These are phyloP conservation scores for Antechinus flavipes DNA, from an alignment of 2,113 vertebrate genomes.

Conservation along the genomic window DNA sequence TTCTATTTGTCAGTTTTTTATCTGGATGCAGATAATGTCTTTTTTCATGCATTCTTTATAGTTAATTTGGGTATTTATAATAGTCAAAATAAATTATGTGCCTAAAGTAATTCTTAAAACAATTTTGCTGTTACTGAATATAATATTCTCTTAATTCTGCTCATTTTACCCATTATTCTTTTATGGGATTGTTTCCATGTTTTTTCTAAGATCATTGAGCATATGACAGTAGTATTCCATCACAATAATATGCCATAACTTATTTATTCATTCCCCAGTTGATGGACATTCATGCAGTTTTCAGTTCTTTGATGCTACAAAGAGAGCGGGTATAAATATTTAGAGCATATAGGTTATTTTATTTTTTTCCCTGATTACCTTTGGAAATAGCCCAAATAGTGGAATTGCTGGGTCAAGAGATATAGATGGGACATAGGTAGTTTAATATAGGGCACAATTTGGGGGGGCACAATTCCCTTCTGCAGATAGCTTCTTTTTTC, in stretches of 20 bases:
- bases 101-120: not conserved
- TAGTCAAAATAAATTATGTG: not conserved
- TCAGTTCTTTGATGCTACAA: not conserved
- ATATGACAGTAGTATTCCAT: not conserved
- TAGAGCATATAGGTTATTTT: not conserved
- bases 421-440: not conserved
- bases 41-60: too few species aligned
- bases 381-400: not conserved
- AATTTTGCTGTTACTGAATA: too few species aligned
- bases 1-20: not conserved
- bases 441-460: not conserved
- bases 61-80: not conserved
- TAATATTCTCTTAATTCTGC: not conserved
- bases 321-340: not conserved
- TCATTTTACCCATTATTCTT: not conserved
- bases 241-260: not conserved
- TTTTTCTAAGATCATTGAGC: not conserved
- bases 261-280: not conserved
- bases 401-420: not conserved
- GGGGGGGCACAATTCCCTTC: not conserved
- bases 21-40: not conserved
- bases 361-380: not conserved
- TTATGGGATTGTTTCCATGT: not conserved
- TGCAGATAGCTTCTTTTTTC: too few species aligned
- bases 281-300: not conserved